phyloP scores from a whole-genome alignment of 2,888 invertebrate species.

The Chloroclystis v-ata region DNA sequence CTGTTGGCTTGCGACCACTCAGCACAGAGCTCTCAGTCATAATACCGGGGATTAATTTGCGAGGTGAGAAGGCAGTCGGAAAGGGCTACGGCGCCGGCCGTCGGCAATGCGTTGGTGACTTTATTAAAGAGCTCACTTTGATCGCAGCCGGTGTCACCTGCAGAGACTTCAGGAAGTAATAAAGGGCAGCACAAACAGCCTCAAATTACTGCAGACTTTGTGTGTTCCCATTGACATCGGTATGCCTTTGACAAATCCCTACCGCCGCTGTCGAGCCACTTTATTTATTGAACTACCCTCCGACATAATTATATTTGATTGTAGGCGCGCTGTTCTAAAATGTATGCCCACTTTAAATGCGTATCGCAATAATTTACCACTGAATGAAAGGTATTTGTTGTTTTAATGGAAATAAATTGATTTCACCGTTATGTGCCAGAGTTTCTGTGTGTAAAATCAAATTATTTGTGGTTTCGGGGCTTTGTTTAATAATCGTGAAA shows the following conservation, averaged over 20 bases:
- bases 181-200: conserved; percentile 54
- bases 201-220: conserved; percentile 54
- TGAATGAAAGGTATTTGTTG: conserved; percentile 4
- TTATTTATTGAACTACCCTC: conserved; percentile 41
- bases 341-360: background rate
- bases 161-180: conserved; percentile 53
- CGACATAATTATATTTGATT: conserved; percentile 15
- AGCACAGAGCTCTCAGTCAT: conserved; percentile 17
- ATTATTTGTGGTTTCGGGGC: too few relatives aligned
- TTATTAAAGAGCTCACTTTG: conserved; percentile 74
- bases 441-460: too few relatives aligned
- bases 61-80: conserved; percentile 8
- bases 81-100: conserved; percentile 20
- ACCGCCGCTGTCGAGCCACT: conserved; percentile 42
- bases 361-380: conserved; percentile 1
- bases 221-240: conserved; percentile 52
- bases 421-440: background rate
- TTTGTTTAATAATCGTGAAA: too few relatives aligned
- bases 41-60: conserved; percentile 17
- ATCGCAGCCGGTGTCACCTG: conserved; percentile 67
- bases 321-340: conserved; percentile 9
- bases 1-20: conserved; percentile 18
- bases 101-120: conserved; percentile 42
- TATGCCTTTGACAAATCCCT: conserved; percentile 59
- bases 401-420: conserved; percentile 2